phyloP scores from a whole-genome alignment of 2,888 invertebrate species.

The Drosophila sordidula region DNA sequence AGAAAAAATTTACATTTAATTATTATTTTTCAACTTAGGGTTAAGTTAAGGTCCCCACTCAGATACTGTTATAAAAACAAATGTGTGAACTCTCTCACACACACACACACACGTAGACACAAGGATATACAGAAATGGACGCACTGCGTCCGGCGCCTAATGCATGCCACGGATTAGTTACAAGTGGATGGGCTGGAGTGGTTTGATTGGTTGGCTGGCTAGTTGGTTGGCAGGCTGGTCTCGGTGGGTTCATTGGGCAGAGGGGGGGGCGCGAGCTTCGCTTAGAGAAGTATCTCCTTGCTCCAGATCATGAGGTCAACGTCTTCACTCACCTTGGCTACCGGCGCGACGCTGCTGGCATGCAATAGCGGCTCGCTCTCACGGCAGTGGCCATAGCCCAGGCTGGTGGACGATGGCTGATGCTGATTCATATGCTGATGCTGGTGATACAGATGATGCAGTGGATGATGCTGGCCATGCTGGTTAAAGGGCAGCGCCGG shows the following conservation, averaged over 20 bases:
- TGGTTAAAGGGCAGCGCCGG: conserved; percentile 65
- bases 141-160: neutral
- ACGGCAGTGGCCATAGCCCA: conserved; percentile 84
- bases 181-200: conserved; percentile 18
- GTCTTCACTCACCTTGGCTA: conserved; percentile 84
- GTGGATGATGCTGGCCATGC: conserved; percentile 71
- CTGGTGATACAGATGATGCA: conserved; percentile 64
- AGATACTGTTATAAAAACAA: no score
- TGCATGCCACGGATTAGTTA: conserved; percentile 43
- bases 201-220: conserved; percentile 1
- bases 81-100: no score
- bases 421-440: conserved; percentile 45
- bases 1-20: no score
- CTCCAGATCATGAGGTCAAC: conserved; percentile 71
- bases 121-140: conserved; percentile 3
- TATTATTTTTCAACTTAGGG: no score
- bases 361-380: conserved; percentile 85
- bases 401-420: conserved; percentile 72
- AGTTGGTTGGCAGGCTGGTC: neutral
- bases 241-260: neutral
- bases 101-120: neutral
- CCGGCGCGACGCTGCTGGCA: conserved; percentile 82
- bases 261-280: neutral
- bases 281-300: conserved; percentile 78
- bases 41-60: no score